These are phyloP conservation scores for Porphyrio hochstetteri DNA, from an alignment of 2,113 vertebrate species.

Conservation along the genomic window DNA sequence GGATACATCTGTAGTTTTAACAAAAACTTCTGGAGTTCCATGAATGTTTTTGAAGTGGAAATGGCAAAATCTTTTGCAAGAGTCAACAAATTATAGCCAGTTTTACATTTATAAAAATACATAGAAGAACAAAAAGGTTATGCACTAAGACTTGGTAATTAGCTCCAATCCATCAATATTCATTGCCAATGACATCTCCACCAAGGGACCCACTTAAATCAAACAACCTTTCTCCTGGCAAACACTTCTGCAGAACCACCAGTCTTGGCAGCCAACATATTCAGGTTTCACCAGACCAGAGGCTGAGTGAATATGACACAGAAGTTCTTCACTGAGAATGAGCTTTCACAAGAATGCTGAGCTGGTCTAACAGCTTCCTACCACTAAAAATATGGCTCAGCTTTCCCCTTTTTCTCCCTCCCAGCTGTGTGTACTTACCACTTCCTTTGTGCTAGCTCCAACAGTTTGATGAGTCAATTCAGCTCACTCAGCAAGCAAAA, in stretches of 20 bases:
- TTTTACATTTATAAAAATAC: conserved; percentile 11
- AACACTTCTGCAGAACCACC: neutral
- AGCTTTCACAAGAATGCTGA: conserved; percentile 59
- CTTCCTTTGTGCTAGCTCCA: conserved; percentile 60
- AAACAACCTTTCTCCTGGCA: neutral
- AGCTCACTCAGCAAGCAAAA: conserved; percentile 56
- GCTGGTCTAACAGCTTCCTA: conserved; percentile 52
- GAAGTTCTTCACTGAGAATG: neutral
- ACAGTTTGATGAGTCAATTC: conserved; percentile 64
- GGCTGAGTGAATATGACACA: neutral
- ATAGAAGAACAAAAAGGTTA: neutral
- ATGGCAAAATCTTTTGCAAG: neutral
- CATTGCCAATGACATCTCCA: neutral
- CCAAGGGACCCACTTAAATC: neutral
- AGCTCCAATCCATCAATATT: neutral
- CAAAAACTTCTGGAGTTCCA: neutral
- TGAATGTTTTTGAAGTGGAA: conserved; percentile 7
- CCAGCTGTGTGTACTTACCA: conserved; percentile 58
- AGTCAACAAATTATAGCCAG: neutral
- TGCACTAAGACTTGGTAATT: neutral
- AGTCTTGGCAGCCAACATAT: neutral
- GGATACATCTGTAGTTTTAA: conserved; percentile 17
- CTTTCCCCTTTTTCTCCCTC: conserved; percentile 22
- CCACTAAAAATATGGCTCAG: conserved; percentile 53
- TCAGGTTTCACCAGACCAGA: conserved; percentile 6